Evolutionary conservation across 2,888 invertebrate genomes (phyloP), one percentile per base, ranked within the genome.

Genomic region (Cosmia pyralina): DNA sequence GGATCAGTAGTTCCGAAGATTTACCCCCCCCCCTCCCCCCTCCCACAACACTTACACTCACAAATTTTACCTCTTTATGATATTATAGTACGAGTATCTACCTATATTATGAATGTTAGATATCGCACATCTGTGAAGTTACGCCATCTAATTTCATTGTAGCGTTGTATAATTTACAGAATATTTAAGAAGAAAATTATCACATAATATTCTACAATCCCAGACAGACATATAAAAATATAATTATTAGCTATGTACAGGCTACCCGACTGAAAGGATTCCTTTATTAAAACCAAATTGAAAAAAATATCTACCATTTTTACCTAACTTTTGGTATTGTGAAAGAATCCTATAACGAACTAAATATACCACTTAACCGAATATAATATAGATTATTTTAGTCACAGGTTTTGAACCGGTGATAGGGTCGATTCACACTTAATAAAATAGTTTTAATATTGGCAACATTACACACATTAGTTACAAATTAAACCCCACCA

Each of bases 201-300:
- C 82, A 84, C 76, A 74, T 71, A 79, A 74, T 71, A 79, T 81
- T 84, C 72, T 81, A 58, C 28, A 65, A 75, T 55, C 69, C 84
- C 78, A 78, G 68, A 83, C 72, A 85, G 64, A 73, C 62, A 59
- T 64, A 58, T 64, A 58, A 59, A 67, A 64, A 65, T 83, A 65
- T 66, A 78, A 70, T 72, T 77, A 75, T 64, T 78, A 77, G 77
- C 85, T 92, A 90, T 90, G 44, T 91, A 92, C 91, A 92, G 22
- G 83, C 87, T 90, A 91, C 90, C 91, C 90, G 88, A 79, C 57
- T 77, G 71, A 85, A 79, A 82, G 79, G 74, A 72, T 74, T 72
- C 75, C 79, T 77, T 83, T 80, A 8, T 41, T 5, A 41, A 59
- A 50, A 68, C 55, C 46, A 66, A 69, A 41, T 70, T 55, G 2